Base-by-base conservation (phyloP, 2,797 vertebrate genomes). In the Meda fulgida region DNA sequence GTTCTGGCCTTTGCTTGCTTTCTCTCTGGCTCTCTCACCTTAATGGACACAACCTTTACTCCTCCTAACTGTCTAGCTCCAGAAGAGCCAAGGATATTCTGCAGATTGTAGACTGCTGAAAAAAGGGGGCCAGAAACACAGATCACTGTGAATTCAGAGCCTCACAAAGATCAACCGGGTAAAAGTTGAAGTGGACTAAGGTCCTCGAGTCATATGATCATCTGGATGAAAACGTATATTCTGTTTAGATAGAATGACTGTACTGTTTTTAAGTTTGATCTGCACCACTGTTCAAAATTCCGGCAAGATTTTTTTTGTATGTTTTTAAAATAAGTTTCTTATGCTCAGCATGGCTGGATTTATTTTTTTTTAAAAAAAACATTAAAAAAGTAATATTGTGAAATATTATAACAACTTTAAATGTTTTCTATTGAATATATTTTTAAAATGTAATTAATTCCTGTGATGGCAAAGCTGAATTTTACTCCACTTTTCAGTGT, bases 11-110 rank as follows among this genome's bases (percentile, higher is more conserved):
- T 80, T 34, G 48, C 81, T 67, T 29, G 83, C 36, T 78, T 18
- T 60, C 55, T 78, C 11, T 66, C 36, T 40, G 23, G 67, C 14
- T 65, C 43, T 80, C 58, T 80, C n/a, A 63, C 46, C 53, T 55
- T 81, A 80, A 80, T 67, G 65, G 67, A 80, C 48, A 77, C 21
- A 84, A 46, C 34, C 38, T 70, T 80, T 72, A 46, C 36, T 78
- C 36, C 26, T 46, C 23, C 36, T 46, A 70, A 60, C 83, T 71
- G 75, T 60, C 66, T 71, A 34, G 40, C 67, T 38, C 5, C n/a
- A 85, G 67, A 80, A 7, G 21, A 65, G 51, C 51, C 51, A 36
- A 60, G 19, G 11, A 72, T 65, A 51, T 71, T 72, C 46, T 55
- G 31, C 18, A 75, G 43, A 83, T 51, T 53, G 43, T 43, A 36